Evolutionary conservation across 2,888 invertebrate species (phyloP), one percentile per base, ranked within the genome.

Genomic region (Epistrophe grossulariae): DNA sequence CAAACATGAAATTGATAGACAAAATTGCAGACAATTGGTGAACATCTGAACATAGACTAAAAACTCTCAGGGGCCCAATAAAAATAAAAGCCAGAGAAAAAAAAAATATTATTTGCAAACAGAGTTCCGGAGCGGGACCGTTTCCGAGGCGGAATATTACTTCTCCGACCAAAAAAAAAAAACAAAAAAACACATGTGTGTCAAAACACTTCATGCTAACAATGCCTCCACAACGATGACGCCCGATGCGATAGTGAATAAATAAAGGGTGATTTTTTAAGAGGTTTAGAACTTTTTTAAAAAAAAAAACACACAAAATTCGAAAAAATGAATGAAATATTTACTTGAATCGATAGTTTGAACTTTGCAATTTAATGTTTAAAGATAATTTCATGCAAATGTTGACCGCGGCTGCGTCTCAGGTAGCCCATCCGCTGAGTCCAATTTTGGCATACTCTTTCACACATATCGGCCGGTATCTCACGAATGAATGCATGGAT

Each of bases 1-100:
- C 78, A 82, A 85, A 85, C 85, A 71, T 70, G 73, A 78, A 73
- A 81, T 78, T 74, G 85, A 82, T 82, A 82, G 68, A 52, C 73
- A 19, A 77, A 80, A 85, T 71, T 74, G 38, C 43, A 70, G 60
- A 64, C 70, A 85, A 80, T 71, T 66, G 60, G 24, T 55, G n/a
- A 43, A 4, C 45, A 31, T 31, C 31, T 31, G 17, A 28, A 43
- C 24, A 19, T 13, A 31, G 35, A 66, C 57, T 45, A 64, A 13
- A 52, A 35, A 68, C 50, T 28, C 70, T 28, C 70, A 70, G 0
- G 40, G n/a, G 40, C 35, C 28, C 50, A 31, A 45, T 48, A 17
- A 48, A 66, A 45, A 31, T 13, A 13, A 19, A 35, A 59, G 13
- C 52, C 62, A 35, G 9, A 66, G 31, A 45, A 55, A 17, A 19